Evolutionary conservation across 2,888 invertebrate genomes (phyloP).

Genomic region (Acronicta alni): DNA sequence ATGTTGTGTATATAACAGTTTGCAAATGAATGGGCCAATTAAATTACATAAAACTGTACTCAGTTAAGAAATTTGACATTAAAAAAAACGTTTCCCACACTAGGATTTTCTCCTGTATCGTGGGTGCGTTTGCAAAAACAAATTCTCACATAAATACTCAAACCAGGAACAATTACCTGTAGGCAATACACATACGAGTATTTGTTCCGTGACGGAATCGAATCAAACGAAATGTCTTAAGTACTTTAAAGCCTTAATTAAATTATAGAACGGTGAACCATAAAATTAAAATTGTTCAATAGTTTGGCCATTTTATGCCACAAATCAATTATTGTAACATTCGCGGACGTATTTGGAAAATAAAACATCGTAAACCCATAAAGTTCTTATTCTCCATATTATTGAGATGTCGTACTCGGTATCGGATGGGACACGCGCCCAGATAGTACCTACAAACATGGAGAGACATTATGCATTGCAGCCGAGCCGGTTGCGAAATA

Average conservation of each 20-base stretch:
- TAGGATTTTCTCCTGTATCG: too few relatives aligned
- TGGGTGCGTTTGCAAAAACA: too few relatives aligned
- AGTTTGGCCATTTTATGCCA: slow-evolving; percentile 5
- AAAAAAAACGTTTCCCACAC: too few relatives aligned
- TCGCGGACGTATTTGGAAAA: too few relatives aligned
- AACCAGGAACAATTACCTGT: too few relatives aligned
- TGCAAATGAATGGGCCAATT: too few relatives aligned
- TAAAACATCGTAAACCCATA: not conserved
- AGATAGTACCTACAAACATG: slow-evolving; percentile 35
- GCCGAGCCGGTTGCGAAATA: slow-evolving; percentile 71
- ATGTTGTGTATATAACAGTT: not conserved
- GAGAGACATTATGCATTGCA: slow-evolving; percentile 59
- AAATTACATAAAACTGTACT: not conserved
- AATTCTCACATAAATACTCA: too few relatives aligned
- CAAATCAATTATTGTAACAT: slow-evolving; percentile 39
- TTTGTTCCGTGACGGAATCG: too few relatives aligned
- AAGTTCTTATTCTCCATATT: not conserved
- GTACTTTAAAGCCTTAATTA: not conserved
- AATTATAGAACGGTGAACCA: slow-evolving; percentile 6
- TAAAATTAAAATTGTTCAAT: slow-evolving; percentile 7
- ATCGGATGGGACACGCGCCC: slow-evolving; percentile 20
- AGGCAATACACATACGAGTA: too few relatives aligned
- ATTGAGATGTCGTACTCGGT: slow-evolving; percentile 9
- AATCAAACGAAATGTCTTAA: too few relatives aligned
- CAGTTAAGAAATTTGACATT: too few relatives aligned